Conservation (phyloP, 2,888 invertebrate species). For the Tromatobia lineatoria region DNA sequence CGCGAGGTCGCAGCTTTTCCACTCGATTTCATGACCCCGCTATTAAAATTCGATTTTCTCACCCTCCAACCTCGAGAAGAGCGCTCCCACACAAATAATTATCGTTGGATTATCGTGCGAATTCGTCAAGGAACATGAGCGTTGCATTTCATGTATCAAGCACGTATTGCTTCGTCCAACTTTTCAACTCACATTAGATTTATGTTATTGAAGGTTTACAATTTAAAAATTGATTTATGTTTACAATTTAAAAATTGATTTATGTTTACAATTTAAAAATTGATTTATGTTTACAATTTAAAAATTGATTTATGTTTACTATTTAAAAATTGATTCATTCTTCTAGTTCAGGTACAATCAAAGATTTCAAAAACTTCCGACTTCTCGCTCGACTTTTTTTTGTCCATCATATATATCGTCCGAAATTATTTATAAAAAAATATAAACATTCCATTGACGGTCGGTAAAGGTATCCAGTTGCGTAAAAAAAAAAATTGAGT, state of each 20-base stretch:
- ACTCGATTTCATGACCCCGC: constrained; percentile 32
- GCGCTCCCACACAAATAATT: not conserved
- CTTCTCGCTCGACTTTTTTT: not conserved
- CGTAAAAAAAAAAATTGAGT: not conserved
- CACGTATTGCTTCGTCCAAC: constrained; percentile 18
- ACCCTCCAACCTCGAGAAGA: not conserved
- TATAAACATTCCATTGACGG: not conserved
- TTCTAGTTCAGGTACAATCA: not conserved
- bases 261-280: too few relatives aligned
- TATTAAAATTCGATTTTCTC: constrained; percentile 22
- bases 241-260: too few relatives aligned
- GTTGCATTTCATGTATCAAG: not conserved
- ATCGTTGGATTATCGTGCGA: constrained; percentile 5
- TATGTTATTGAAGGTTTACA: too few relatives aligned
- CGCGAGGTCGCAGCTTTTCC: constrained; percentile 26
- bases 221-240: too few relatives aligned
- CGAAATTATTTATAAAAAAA: constrained; percentile 15
- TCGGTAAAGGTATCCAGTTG: not conserved
- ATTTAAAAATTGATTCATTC: not conserved
- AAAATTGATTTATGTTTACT: constrained; percentile 2
- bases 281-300: not conserved
- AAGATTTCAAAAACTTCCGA: not conserved
- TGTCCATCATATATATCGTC: not conserved
- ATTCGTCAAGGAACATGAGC: not conserved
- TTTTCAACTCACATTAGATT: too few relatives aligned